A percentile compares a stretch with the other conserved stretches of the same genome.
Evolutionary conservation across 2,888 invertebrate species (phyloP).

Genomic region (Argyresthia albistria): DNA sequence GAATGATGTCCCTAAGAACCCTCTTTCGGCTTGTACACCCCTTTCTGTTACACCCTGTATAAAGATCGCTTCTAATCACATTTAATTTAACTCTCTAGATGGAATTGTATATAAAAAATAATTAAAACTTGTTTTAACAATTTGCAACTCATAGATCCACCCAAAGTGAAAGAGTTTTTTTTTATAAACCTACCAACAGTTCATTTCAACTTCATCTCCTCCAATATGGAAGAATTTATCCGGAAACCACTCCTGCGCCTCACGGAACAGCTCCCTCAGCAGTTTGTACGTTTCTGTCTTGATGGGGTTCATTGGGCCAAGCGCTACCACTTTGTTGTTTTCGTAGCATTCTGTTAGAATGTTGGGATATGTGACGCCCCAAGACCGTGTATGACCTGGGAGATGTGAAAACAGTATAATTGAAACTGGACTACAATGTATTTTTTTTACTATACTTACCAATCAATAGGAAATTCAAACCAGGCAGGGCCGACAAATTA

Average conservation of each 20-base stretch:
- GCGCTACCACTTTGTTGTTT: constrained; percentile 48
- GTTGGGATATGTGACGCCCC: constrained; percentile 84
- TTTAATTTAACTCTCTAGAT: too few relatives aligned
- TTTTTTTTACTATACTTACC: too few relatives aligned
- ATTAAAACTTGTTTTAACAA: too few relatives aligned
- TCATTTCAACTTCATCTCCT: constrained; percentile 90
- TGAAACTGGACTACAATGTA: background rate
- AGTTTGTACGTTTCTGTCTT: constrained; percentile 77
- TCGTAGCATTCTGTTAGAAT: constrained; percentile 82
- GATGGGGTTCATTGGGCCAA: constrained; percentile 87
- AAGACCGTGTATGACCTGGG: constrained; percentile 87
- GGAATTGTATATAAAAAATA: too few relatives aligned
- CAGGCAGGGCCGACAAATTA: too few relatives aligned
- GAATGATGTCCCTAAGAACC: too few relatives aligned
- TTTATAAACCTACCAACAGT: constrained; percentile 77
- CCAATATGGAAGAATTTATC: constrained; percentile 92
- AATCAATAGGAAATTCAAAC: too few relatives aligned
- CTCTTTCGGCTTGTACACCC: too few relatives aligned
- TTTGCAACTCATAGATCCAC: too few relatives aligned
- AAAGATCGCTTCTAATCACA: too few relatives aligned
- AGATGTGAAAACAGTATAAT: background rate
- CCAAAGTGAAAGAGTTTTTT: too few relatives aligned
- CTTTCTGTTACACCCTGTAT: too few relatives aligned
- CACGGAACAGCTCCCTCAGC: constrained; percentile 76
- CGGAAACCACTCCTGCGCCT: constrained; percentile 79